Evolutionary conservation across 2,113 vertebrate species (phyloP), one percentile per base, ranked within the genome.

Genomic region (Vulpes ferrilata): DNA sequence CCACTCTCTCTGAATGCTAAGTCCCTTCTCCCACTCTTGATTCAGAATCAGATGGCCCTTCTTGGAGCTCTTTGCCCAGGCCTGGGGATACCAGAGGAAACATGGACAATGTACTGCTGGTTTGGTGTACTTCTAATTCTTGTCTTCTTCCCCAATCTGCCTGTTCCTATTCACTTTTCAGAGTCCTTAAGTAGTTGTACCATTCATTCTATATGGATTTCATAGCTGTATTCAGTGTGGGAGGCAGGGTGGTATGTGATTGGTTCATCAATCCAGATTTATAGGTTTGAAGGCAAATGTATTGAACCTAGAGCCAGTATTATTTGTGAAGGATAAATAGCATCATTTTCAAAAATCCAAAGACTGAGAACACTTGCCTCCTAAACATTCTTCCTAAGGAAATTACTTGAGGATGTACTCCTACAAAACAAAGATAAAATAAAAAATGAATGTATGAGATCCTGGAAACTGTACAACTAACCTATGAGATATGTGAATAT

Each of bases 311-410:
- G 55, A 90, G 20, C 38, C 48, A 53, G 69, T 83, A 59, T 67
- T 84, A 90, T 35, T 93, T 69, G 7, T 13, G 10, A 53, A 19
- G 51, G 23, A 48, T 73, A 88, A 74, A 82, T 48, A 64, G 10
- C 35, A 43, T 73, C 48, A 65, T 55, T 95, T 92, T 92, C 19
- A 92, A 78, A 88, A 81, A 65, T 57, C n/a, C 76, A 88, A 92
- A 71, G 30, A 13, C 22, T 22, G 71, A 81, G 11, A 82, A 64
- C 17, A 16, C 43, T 85, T 86, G n/a, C 48, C 20, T 71, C 16
- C 43, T 55, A 80, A 83, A 35, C 22, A 62, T 71, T 55, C 71
- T 86, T 85, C 27, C 73, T 64, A 17, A 69, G 48, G 22, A 80
- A 48, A 4, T 85, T 48, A 57, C 35, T 71, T 35, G 30, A 86